Evolutionary conservation across 2,113 vertebrate species (phyloP).

Genomic region (Acanthisitta chloris): DNA sequence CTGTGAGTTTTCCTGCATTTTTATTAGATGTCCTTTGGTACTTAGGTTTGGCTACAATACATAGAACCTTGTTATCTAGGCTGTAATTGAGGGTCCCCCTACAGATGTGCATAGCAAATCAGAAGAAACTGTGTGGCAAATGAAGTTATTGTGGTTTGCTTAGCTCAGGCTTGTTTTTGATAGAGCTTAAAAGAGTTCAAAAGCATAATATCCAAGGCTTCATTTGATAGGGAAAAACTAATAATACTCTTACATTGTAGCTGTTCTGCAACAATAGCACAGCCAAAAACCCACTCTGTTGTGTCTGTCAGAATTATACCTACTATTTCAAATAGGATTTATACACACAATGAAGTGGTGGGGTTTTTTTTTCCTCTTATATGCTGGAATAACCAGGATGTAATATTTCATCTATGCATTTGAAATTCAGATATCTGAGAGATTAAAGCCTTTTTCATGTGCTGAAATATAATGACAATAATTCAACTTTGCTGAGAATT

Average conservation of each 20-base stretch:
- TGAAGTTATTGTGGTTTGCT: slow-evolving; percentile 3
- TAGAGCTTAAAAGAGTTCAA: neutral
- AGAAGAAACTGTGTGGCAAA: neutral
- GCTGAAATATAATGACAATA: neutral
- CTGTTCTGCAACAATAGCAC: neutral
- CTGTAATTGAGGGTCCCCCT: neutral
- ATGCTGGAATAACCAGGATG: neutral
- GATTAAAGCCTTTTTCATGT: neutral
- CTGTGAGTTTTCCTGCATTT: neutral
- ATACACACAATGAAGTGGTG: neutral
- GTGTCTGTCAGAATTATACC: neutral
- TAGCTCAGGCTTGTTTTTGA: neutral
- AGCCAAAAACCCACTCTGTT: neutral
- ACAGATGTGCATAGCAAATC: neutral
- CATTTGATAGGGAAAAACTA: neutral
- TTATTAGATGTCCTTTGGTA: neutral
- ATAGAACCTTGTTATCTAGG: neutral
- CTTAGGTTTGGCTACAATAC: neutral
- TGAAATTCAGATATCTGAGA: neutral
- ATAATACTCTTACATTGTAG: neutral
- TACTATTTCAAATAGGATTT: neutral
- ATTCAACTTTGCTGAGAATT: neutral
- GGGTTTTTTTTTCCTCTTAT: neutral
- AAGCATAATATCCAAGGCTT: neutral
- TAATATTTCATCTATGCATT: neutral